Percentiles rank a stretch among this genome's conserved stretches.
Conservation (phyloP, 2,113 vertebrate genomes). For the Alouatta palliata region DNA sequence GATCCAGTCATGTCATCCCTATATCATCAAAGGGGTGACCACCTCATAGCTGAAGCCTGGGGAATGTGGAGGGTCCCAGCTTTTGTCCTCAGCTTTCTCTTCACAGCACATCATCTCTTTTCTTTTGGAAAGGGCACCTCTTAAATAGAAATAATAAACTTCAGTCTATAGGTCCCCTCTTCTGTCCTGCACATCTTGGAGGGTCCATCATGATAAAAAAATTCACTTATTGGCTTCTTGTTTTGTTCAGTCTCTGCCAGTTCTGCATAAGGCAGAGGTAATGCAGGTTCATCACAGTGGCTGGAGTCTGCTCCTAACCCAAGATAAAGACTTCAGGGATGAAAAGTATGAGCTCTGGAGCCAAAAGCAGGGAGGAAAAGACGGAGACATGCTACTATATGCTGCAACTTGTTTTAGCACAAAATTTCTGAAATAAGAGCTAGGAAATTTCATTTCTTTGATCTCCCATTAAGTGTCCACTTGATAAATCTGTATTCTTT, state of each 20-base stretch:
- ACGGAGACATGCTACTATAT: neutral
- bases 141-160: neutral
- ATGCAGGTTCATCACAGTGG: neutral
- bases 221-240: neutral
- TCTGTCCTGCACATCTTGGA: neutral
- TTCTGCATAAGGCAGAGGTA: neutral
- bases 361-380: neutral
- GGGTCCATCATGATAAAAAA: neutral
- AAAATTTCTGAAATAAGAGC: neutral
- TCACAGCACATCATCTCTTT: neutral
- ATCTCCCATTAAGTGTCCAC: neutral
- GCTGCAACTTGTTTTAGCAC: neutral
- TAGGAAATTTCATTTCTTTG: neutral
- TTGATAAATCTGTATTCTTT: neutral
- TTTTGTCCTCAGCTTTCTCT: neutral
- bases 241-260: neutral
- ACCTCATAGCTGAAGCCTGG: neutral
- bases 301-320: neutral
- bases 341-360: neutral
- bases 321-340: neutral
- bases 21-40: neutral
- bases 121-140: neutral
- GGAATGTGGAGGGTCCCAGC: no score
- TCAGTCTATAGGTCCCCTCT: neutral
- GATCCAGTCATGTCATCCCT: neutral